phyloP scores from a whole-genome alignment of 2,113 vertebrate genomes.

The Panthera uncia region DNA sequence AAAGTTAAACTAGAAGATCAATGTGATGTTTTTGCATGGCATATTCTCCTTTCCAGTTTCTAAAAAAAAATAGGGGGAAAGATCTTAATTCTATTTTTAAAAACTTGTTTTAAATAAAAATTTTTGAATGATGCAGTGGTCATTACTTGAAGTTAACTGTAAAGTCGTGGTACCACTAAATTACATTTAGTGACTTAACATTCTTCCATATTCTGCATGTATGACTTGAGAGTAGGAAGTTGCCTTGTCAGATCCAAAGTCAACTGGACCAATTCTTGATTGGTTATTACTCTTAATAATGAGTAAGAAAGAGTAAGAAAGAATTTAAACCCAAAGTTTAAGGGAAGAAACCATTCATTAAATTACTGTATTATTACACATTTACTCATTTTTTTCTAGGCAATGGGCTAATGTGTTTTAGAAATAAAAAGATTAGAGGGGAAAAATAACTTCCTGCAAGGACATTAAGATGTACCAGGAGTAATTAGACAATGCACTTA shows the following conservation, averaged over 20 bases:
- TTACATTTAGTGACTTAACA: neutral
- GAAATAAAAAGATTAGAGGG: neutral
- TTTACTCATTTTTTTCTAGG: neutral
- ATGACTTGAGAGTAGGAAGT: neutral
- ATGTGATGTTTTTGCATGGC: neutral
- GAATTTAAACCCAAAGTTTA: neutral
- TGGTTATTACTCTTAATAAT: neutral
- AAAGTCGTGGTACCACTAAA: neutral
- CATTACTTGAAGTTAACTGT: neutral
- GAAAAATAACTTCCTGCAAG: neutral
- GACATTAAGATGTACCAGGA: neutral
- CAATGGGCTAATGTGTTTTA: neutral
- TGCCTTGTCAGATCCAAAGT: neutral
- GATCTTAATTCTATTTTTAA: neutral
- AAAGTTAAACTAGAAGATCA: neutral
- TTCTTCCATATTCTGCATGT: neutral
- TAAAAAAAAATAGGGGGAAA: neutral
- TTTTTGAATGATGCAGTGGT: neutral
- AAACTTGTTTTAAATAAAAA: neutral
- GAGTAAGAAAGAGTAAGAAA: neutral
- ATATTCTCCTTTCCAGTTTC: neutral
- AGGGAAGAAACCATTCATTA: neutral
- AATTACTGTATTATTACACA: neutral
- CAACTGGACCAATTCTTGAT: neutral
- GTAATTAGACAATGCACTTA: neutral